These are phyloP conservation scores for Triops longicaudatus DNA, from an alignment of 1,140 invertebrate species.

Conservation along the genomic window DNA sequence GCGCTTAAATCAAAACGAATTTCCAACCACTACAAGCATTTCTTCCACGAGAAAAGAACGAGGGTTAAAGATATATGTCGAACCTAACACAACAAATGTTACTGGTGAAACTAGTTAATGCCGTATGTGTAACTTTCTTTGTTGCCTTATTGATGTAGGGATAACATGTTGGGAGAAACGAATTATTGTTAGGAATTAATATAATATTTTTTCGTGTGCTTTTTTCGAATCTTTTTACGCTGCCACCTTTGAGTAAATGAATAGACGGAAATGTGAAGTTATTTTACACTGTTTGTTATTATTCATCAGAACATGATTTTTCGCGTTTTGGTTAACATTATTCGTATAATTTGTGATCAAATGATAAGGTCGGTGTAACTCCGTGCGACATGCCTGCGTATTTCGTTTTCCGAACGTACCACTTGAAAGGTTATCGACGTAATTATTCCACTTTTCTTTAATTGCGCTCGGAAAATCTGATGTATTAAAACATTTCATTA, in stretches of 20 bases:
- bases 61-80: slow-evolving; percentile 64
- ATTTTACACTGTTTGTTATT: background rate
- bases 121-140: background rate
- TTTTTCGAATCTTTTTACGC: background rate
- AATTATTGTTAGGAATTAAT: background rate
- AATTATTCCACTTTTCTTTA: too few species aligned
- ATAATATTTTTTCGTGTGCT: slow-evolving; percentile 6
- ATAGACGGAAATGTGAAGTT: background rate
- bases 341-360: too few species aligned
- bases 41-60: slow-evolving; percentile 54
- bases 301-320: background rate
- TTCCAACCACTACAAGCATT: slow-evolving; percentile 38
- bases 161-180: background rate
- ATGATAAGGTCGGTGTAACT: too few species aligned
- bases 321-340: too few species aligned
- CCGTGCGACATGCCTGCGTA: too few species aligned
- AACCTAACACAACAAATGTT: slow-evolving; percentile 35
- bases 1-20: slow-evolving; percentile 29
- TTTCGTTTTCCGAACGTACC: too few species aligned
- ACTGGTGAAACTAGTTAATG: slow-evolving; percentile 9
- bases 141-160: background rate
- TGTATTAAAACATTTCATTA: too few species aligned
- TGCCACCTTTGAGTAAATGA: background rate
- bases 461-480: too few species aligned
- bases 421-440: too few species aligned